A percentile compares a stretch with the other conserved stretches of the same genome.
These are phyloP conservation scores for Momotus momota DNA, from an alignment of 2,797 vertebrate species.

Conservation along the genomic window DNA sequence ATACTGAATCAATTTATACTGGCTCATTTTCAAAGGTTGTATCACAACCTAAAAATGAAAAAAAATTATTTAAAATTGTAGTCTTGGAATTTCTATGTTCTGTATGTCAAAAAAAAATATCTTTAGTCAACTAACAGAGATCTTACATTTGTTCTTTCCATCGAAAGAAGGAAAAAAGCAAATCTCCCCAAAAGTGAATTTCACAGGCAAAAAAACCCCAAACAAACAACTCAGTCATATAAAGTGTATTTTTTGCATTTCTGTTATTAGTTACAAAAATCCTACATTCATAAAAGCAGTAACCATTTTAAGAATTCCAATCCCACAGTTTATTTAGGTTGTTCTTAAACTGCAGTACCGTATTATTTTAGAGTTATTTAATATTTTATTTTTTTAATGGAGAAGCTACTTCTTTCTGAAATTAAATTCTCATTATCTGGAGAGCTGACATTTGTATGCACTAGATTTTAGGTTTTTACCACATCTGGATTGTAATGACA, in stretches of 20 bases:
- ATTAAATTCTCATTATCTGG: constrained; percentile 16
- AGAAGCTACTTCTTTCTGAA: background rate
- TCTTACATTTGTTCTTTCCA: background rate
- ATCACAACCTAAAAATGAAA: background rate
- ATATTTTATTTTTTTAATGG: background rate
- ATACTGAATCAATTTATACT: background rate
- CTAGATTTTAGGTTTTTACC: constrained; percentile 17
- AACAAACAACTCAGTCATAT: background rate
- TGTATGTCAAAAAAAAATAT: background rate
- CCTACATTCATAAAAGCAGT: background rate
- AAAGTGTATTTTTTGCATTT: background rate
- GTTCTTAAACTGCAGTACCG: background rate
- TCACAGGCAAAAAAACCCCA: background rate
- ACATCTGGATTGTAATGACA: background rate
- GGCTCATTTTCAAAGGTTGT: background rate
- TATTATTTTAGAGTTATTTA: background rate
- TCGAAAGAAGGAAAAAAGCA: background rate
- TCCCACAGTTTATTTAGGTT: background rate
- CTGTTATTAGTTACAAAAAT: background rate
- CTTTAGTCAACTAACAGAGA: background rate
- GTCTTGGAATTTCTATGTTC: background rate
- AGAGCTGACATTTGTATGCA: background rate
- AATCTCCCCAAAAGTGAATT: background rate
- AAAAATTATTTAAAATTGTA: background rate
- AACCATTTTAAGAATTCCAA: background rate